Percentiles rank a stretch among this genome's conserved stretches.
These are phyloP conservation scores for Saguinus midas DNA, from an alignment of 2,113 vertebrate species.

Conservation along the genomic window DNA sequence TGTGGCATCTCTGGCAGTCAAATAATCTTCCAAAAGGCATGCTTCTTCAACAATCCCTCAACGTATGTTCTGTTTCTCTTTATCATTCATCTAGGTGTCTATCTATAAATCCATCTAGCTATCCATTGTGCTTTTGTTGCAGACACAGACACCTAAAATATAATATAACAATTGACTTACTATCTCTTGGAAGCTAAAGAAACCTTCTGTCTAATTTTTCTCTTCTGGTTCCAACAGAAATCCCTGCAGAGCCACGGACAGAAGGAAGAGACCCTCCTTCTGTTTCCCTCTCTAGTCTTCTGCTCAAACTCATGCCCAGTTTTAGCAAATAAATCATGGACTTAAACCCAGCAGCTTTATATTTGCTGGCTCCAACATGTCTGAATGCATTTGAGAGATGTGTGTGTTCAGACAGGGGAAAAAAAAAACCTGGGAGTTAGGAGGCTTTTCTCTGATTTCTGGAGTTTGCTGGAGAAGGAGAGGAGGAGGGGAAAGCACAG, in stretches of 20 bases:
- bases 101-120: conserved; percentile 56
- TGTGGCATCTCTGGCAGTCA: conserved; percentile 34
- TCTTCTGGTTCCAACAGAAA: conserved; percentile 70
- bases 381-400: conserved; percentile 33
- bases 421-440: not conserved
- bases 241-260: conserved; percentile 57
- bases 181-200: conserved; percentile 67
- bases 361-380: conserved; percentile 42
- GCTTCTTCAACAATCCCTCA: conserved; percentile 51
- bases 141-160: not conserved
- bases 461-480: not conserved
- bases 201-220: conserved; percentile 63
- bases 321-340: conserved; percentile 59
- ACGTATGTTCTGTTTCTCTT: not conserved
- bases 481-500: not conserved
- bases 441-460: not conserved
- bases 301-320: conserved; percentile 53
- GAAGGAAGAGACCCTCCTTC: conserved; percentile 68
- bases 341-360: conserved; percentile 52
- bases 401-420: not conserved
- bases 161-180: conserved; percentile 68
- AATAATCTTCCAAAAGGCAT: conserved; percentile 52
- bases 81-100: conserved; percentile 49
- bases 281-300: conserved; percentile 58
- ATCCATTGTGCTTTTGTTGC: conserved; percentile 23